Base-by-base conservation (phyloP, 2,113 vertebrate genomes). In the Tretioscincus oriximinensis region DNA sequence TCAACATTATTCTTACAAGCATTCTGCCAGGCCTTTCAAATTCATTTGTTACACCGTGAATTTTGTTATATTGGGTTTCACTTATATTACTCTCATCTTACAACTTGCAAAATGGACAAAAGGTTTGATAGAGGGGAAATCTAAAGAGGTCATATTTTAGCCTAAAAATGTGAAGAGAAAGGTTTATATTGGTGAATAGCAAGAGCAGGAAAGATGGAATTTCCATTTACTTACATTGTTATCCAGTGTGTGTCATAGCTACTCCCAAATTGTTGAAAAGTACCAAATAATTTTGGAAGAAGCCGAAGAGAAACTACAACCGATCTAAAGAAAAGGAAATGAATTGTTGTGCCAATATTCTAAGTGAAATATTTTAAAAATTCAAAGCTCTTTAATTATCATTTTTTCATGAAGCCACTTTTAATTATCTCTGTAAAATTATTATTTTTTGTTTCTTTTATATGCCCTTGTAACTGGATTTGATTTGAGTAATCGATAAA, bases 241-340 rank as follows among this genome's bases (percentile, higher is more conserved):
- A 99, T 99, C 98, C 98, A 99, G 87, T 99, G 98, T 3, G 98
- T 99, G 91, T 99, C 98, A 1, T 99, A 99, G 91, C 98, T 99
- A 93, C 98, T 99, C 81, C 98, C 98, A 88, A 99, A 99, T 75
- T 99, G 98, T 21, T 99, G 98, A 92, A 99, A 99, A 1, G 98
- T 99, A 88, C 98, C 98, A 64, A 99, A 99, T 11, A 99, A 96
- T 87, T 99, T 99, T 11, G 98, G 98, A 80, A 99, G 96, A 65
- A 99, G 96, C 80, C 98, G 97, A 87, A 99, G 94, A 26, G 98
- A 99, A 76, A 99, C 98, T 79, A 99, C 98, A 24, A 99, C 98
- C 35, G 98, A 99, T 93, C 98, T 99, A 85, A 89, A 71, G 75
- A 65, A 67, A 66, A 81, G 68, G 69, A 26, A 31, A 85, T n/a